Conservation (phyloP, 2,888 invertebrate genomes). For the Andrena trimmerana region DNA sequence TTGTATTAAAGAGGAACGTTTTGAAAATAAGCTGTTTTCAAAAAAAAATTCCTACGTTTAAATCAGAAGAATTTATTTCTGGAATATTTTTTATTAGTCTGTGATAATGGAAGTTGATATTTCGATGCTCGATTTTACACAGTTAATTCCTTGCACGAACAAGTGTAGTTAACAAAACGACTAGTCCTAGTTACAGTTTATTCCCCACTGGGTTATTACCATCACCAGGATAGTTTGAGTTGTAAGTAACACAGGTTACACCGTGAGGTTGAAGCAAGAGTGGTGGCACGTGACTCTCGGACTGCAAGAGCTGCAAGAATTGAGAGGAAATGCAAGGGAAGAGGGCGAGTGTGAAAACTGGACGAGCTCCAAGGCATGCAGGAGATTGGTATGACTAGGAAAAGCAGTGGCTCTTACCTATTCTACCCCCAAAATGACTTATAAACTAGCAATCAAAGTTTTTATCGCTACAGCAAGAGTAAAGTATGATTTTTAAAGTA, state of each 20-base stretch:
- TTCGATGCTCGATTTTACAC: neutral
- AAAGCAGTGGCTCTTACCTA: neutral
- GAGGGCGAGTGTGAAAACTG: slow-evolving; percentile 55
- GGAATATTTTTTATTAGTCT: neutral
- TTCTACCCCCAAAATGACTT: slow-evolving; percentile 1
- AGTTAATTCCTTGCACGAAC: neutral
- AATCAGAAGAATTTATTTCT: neutral
- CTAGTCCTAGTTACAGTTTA: slow-evolving; percentile 20
- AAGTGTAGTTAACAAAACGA: slow-evolving; percentile 13
- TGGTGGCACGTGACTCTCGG: slow-evolving; percentile 36
- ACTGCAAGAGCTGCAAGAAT: slow-evolving; percentile 34
- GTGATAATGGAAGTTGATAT: neutral
- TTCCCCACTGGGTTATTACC: slow-evolving; percentile 9
- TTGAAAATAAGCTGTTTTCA: too few relatives aligned
- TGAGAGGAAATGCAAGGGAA: slow-evolving; percentile 21
- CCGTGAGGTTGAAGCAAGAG: slow-evolving; percentile 15
- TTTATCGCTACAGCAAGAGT: neutral
- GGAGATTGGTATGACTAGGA: slow-evolving; percentile 59
- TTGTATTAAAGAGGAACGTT: too few relatives aligned
- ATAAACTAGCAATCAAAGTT: slow-evolving; percentile 5
- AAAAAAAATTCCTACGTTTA: too few relatives aligned
- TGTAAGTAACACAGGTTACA: slow-evolving; percentile 15
- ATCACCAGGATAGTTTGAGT: slow-evolving; percentile 9
- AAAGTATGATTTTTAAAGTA: too few relatives aligned
- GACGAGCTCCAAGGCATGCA: slow-evolving; percentile 72